Conservation (phyloP, 2,888 invertebrate genomes). For the Melieria omissa region DNA sequence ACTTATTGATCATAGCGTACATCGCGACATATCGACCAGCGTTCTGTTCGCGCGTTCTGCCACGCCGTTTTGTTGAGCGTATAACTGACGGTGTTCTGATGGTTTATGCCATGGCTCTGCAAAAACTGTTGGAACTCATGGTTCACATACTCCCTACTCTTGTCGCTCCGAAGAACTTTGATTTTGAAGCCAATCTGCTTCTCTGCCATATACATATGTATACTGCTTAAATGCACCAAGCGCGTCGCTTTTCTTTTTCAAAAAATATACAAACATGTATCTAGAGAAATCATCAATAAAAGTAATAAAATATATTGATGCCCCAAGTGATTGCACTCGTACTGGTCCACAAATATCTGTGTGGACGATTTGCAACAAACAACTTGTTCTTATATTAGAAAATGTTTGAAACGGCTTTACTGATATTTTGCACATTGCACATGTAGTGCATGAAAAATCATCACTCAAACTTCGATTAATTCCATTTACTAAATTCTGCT, state of each 20-base stretch:
- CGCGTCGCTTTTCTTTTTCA: background rate
- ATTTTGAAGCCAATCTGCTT: slow-evolving; percentile 1
- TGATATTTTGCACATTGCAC: slow-evolving; percentile 15
- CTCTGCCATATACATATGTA: slow-evolving; percentile 3
- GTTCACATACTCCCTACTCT: slow-evolving; percentile 1
- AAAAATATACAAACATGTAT: background rate
- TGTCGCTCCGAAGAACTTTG: slow-evolving; percentile 6
- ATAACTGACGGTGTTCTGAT: background rate
- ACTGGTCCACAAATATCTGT: slow-evolving; percentile 15
- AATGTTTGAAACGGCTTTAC: slow-evolving; percentile 8
- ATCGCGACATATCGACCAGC: slow-evolving; percentile 42
- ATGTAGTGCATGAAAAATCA: slow-evolving; percentile 6
- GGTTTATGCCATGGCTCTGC: background rate
- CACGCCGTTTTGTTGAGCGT: slow-evolving; percentile 39
- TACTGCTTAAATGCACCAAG: background rate
- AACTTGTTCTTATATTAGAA: slow-evolving; percentile 1
- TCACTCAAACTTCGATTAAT: background rate
- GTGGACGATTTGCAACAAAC: slow-evolving; percentile 9
- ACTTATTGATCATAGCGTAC: background rate
- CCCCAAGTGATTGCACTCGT: background rate
- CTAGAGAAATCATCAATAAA: slow-evolving; percentile 8
- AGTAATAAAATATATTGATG: background rate
- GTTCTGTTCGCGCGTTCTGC: slow-evolving; percentile 41
- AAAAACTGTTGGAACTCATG: background rate
- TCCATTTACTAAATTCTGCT: slow-evolving; percentile 15